A percentile compares a stretch with the other conserved stretches of the same genome.
Conservation (phyloP, 2,797 vertebrate genomes). For the Paramormyrops hopkinsi region DNA sequence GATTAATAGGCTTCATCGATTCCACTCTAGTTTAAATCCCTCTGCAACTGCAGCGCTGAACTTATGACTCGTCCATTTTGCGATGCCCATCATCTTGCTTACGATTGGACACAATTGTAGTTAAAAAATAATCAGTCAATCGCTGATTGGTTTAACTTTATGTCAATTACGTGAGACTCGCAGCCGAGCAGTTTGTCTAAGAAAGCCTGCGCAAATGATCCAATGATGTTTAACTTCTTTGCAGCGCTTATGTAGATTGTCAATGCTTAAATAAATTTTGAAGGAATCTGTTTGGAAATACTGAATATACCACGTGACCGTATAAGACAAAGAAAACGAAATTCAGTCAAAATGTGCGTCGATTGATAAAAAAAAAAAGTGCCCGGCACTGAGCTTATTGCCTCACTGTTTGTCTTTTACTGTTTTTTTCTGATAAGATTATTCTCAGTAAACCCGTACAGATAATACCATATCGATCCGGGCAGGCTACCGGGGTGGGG, state of each 20-base stretch:
- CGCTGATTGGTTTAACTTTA: neutral
- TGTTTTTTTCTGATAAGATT: neutral
- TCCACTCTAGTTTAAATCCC: neutral
- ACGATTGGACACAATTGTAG: slow-evolving; percentile 27
- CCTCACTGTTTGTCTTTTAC: neutral
- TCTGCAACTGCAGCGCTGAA: neutral
- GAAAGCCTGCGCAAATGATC: neutral
- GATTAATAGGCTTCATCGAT: neutral
- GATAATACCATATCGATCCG: neutral
- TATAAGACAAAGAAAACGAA: neutral
- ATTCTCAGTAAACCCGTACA: neutral
- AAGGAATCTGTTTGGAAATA: neutral
- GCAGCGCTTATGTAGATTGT: neutral
- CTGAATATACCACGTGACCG: neutral
- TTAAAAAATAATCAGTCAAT: neutral
- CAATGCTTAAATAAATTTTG: neutral
- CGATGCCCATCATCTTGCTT: neutral
- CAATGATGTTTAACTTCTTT: neutral
- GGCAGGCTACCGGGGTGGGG: neutral
- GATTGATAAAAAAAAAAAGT: neutral
- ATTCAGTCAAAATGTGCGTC: neutral
- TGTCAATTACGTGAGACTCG: slow-evolving; percentile 38
- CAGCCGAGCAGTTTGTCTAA: neutral
- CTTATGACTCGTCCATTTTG: slow-evolving; percentile 27
- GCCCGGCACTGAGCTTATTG: too few species aligned